A percentile compares a stretch with the other conserved stretches of the same genome.
phyloP scores from a whole-genome alignment of 2,888 invertebrate genomes.

The Nycteola revayana region DNA sequence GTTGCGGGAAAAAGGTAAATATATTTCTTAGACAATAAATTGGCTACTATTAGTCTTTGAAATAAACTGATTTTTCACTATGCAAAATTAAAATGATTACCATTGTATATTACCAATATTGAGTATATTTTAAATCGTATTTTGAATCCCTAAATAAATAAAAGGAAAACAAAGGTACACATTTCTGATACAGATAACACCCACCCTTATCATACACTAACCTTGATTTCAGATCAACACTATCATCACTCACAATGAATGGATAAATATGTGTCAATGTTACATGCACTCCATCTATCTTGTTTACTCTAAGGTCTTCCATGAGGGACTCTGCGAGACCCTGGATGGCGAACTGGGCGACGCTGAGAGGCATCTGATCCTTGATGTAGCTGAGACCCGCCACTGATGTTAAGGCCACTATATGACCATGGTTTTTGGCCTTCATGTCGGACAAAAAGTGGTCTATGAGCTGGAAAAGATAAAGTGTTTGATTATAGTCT shows the following conservation, averaged over 20 bases:
- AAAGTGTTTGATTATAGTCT: background rate
- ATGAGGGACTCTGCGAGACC: constrained; percentile 84
- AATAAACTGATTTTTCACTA: no score
- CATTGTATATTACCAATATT: no score
- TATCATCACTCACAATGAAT: constrained; percentile 80
- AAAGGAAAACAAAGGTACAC: no score
- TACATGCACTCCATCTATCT: constrained; percentile 79
- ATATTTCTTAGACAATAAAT: no score
- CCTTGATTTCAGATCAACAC: constrained; percentile 81
- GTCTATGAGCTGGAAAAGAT: constrained; percentile 77
- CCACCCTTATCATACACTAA: constrained; percentile 47
- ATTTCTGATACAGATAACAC: no score
- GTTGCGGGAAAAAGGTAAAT: no score
- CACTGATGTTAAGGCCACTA: constrained; percentile 83
- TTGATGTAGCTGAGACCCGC: constrained; percentile 83
- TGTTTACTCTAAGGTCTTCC: constrained; percentile 82
- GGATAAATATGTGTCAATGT: constrained; percentile 84
- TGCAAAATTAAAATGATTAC: no score
- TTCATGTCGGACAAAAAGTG: constrained; percentile 84
- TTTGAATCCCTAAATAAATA: no score
- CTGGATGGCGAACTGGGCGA: constrained; percentile 85
- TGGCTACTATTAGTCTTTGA: no score
- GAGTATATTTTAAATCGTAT: no score
- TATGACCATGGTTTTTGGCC: constrained; percentile 80
- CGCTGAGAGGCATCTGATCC: constrained; percentile 82